A percentile compares a stretch with the other conserved stretches of the same genome.
phyloP scores from a whole-genome alignment of 2,888 invertebrate genomes.

The Scaptomyza parva region DNA sequence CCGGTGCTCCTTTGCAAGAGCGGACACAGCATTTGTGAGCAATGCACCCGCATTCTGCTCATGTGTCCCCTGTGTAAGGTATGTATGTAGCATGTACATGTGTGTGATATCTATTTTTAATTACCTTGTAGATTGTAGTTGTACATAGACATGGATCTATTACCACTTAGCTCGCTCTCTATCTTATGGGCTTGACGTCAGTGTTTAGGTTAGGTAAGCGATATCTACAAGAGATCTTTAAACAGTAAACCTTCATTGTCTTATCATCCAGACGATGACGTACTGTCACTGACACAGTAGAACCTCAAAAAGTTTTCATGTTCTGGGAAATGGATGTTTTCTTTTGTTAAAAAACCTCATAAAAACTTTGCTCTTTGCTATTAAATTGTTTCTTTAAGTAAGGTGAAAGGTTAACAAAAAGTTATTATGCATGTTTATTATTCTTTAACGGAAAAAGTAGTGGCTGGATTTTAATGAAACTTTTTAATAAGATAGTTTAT shows the following conservation, averaged over 20 bases:
- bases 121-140: conserved; percentile 1
- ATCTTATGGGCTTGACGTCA: conserved; percentile 42
- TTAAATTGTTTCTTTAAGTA: too few relatives aligned
- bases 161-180: not conserved
- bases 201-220: conserved; percentile 51
- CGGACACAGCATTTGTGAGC: conserved; percentile 84
- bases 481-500: too few relatives aligned
- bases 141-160: not conserved
- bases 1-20: conserved; percentile 83
- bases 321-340: not conserved
- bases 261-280: conserved; percentile 42
- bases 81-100: conserved; percentile 38
- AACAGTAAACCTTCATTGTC: not conserved
- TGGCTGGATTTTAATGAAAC: too few relatives aligned
- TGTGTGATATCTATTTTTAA: not conserved
- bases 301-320: too few relatives aligned
- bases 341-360: too few relatives aligned
- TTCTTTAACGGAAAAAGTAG: too few relatives aligned
- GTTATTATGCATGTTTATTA: not conserved
- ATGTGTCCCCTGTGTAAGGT: conserved; percentile 84
- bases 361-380: too few relatives aligned
- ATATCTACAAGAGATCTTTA: conserved; percentile 32
- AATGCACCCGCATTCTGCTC: conserved; percentile 81
- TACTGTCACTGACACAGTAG: conserved; percentile 23
- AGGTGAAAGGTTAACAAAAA: too few relatives aligned